Conservation (phyloP, 1,140 invertebrate genomes). For the Macrosteles quadrilineatus region DNA sequence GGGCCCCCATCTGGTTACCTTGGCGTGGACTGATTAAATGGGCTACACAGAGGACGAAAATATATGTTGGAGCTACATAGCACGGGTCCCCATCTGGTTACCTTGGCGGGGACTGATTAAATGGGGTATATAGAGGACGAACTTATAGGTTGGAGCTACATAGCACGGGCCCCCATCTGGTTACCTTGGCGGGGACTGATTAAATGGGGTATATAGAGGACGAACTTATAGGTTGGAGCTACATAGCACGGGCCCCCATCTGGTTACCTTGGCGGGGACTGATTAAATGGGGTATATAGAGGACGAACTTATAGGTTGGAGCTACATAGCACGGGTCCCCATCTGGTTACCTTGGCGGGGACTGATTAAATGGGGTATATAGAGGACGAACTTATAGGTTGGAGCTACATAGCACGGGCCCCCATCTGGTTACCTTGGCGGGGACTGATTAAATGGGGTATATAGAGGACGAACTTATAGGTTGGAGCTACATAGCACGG, state of each 20-base stretch:
- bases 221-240: neutral
- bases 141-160: neutral
- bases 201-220: neutral
- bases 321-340: neutral
- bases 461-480: neutral
- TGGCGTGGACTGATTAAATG: neutral
- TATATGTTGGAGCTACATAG: neutral
- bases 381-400: neutral
- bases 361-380: neutral
- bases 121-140: neutral
- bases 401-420: neutral
- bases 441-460: neutral
- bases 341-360: neutral
- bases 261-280: neutral
- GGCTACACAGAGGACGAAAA: neutral
- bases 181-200: neutral
- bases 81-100: neutral
- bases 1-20: neutral
- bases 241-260: neutral
- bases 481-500: neutral
- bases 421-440: neutral
- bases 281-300: neutral
- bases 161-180: neutral
- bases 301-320: neutral
- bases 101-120: neutral